phyloP scores from a whole-genome alignment of 2,888 invertebrate species.

The Stegana nigrithorax region DNA sequence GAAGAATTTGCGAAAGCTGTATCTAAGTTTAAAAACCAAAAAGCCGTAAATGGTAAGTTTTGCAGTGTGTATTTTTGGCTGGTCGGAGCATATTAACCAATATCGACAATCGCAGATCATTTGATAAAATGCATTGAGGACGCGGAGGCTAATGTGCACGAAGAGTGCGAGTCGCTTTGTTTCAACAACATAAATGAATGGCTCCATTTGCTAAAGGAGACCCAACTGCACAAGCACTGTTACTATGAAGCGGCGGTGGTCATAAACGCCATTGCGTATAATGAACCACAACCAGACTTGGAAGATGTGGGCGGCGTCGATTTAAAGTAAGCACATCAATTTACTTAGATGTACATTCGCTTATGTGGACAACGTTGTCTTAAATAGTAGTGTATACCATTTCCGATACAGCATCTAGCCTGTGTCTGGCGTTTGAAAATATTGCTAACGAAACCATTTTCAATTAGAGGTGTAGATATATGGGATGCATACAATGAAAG shows the following conservation, averaged over 20 bases:
- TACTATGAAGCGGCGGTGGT: conserved; percentile 55
- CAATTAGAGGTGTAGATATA: too few species aligned
- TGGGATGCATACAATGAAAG: too few species aligned
- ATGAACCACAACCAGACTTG: conserved; percentile 48
- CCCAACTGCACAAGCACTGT: conserved; percentile 38
- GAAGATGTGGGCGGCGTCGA: conserved; percentile 33
- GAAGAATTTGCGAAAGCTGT: neutral
- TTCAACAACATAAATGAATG: conserved; percentile 55
- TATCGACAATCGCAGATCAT: conserved; percentile 53
- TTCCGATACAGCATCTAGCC: too few species aligned
- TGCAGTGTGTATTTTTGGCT: too few species aligned
- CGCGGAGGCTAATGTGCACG: conserved; percentile 45
- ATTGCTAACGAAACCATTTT: too few species aligned
- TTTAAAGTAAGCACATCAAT: conserved; percentile 35
- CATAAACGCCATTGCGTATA: conserved; percentile 48
- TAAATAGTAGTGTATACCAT: too few species aligned
- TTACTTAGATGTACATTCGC: too few species aligned
- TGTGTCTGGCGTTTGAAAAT: too few species aligned
- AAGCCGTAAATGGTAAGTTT: neutral
- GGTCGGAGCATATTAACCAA: too few species aligned
- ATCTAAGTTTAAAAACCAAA: neutral
- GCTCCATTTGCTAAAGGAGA: conserved; percentile 48
- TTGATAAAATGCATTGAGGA: conserved; percentile 38
- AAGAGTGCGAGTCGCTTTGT: conserved; percentile 53
- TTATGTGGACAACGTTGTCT: too few species aligned